Evolutionary conservation across 2,797 vertebrate genomes (phyloP).

Genomic region (Epinephelus malabaricus): DNA sequence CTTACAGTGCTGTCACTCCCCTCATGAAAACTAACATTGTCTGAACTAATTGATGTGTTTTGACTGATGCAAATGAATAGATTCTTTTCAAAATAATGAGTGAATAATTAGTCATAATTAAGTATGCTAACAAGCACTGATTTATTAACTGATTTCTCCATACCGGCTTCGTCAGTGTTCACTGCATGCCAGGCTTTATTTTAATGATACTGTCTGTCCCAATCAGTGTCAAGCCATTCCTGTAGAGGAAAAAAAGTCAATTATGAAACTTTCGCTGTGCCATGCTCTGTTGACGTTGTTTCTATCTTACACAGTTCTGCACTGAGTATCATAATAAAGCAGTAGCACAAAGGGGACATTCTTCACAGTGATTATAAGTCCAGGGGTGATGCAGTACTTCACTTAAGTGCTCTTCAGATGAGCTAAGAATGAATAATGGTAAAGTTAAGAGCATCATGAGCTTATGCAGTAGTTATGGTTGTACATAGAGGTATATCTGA

Average conservation of each 20-base stretch:
- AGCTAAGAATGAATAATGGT: neutral
- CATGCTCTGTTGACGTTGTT: slow-evolving; percentile 55
- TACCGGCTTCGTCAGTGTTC: slow-evolving; percentile 74
- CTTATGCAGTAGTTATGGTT: slow-evolving; percentile 3
- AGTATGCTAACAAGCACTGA: slow-evolving; percentile 78
- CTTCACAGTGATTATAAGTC: slow-evolving; percentile 29
- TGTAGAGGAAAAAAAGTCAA: slow-evolving; percentile 67
- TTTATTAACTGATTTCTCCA: slow-evolving; percentile 80
- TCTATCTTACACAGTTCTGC: slow-evolving; percentile 42
- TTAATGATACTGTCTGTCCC: slow-evolving; percentile 82
- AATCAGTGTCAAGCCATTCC: slow-evolving; percentile 80
- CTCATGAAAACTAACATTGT: slow-evolving; percentile 60
- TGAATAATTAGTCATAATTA: slow-evolving; percentile 81
- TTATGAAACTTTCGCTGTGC: slow-evolving; percentile 73
- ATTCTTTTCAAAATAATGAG: slow-evolving; percentile 81
- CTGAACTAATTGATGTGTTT: slow-evolving; percentile 72
- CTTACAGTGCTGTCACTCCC: slow-evolving; percentile 41
- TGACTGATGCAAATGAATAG: slow-evolving; percentile 74
- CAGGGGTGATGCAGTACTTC: slow-evolving; percentile 14
- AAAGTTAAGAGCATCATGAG: slow-evolving; percentile 8
- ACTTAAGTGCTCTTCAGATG: slow-evolving; percentile 15
- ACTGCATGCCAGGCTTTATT: slow-evolving; percentile 77
- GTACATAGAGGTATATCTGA: slow-evolving; percentile 13
- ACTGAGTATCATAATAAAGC: slow-evolving; percentile 52
- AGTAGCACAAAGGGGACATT: slow-evolving; percentile 21